Conservation (phyloP, 2,888 invertebrate genomes). For the Chirona hameri region DNA sequence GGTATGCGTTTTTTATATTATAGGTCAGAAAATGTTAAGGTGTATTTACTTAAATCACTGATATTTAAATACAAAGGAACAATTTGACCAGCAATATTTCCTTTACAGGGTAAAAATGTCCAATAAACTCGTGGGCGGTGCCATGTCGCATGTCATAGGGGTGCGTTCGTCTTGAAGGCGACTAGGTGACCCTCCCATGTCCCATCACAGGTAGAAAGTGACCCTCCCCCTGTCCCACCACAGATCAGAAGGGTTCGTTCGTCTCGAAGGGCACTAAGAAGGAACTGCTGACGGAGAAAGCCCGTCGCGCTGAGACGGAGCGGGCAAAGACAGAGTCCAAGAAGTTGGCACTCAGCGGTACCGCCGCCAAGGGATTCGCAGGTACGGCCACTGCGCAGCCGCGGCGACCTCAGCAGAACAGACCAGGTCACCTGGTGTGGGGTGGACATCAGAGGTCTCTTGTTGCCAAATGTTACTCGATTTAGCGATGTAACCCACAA, state of each 20-base stretch:
- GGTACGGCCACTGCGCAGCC: background rate
- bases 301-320: background rate
- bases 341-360: background rate
- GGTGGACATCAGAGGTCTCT: too few relatives aligned
- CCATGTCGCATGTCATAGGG: background rate
- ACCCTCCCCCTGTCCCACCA: background rate
- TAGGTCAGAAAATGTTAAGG: too few relatives aligned
- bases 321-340: background rate
- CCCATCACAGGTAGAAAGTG: background rate
- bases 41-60: too few relatives aligned
- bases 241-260: background rate
- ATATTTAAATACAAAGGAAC: too few relatives aligned
- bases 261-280: background rate
- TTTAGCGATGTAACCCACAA: too few relatives aligned
- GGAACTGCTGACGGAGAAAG: background rate
- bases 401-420: too few relatives aligned
- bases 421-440: too few relatives aligned
- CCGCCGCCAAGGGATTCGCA: background rate
- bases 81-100: too few relatives aligned
- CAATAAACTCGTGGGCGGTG: too few relatives aligned
- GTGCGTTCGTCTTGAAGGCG: background rate
- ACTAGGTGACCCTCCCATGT: background rate
- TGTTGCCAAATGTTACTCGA: too few relatives aligned
- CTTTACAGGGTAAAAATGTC: too few relatives aligned
- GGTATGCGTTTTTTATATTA: too few relatives aligned